phyloP scores from a whole-genome alignment of 2,888 invertebrate genomes.

The Poecilus cupreus region DNA sequence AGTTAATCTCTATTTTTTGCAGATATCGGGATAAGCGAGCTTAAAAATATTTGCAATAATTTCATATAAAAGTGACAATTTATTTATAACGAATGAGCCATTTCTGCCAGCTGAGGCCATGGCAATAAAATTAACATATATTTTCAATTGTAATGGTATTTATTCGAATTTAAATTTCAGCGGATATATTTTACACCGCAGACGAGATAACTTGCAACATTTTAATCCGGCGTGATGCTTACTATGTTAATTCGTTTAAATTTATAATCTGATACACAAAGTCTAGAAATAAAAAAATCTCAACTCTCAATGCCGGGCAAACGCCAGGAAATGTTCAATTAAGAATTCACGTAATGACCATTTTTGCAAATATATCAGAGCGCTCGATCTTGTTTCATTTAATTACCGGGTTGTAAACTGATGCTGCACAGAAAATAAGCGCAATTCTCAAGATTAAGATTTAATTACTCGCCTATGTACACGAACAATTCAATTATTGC shows the following conservation, averaged over 20 bases:
- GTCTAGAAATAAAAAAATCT: conserved; percentile 12
- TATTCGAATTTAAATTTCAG: conserved; percentile 46
- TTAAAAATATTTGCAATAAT: conserved; percentile 39
- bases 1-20: conserved; percentile 7
- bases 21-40: conserved; percentile 13
- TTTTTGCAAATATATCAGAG: conserved; percentile 35
- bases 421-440: conserved; percentile 41
- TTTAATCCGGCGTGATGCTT: conserved; percentile 50
- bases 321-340: conserved; percentile 53
- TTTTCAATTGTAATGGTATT: conserved; percentile 55
- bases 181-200: conserved; percentile 47
- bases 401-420: conserved; percentile 48
- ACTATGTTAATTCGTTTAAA: conserved; percentile 51
- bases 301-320: conserved; percentile 9
- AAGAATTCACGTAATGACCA: conserved; percentile 42
- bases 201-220: conserved; percentile 51
- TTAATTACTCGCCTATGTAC: conserved; percentile 31
- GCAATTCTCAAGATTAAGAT: conserved; percentile 33
- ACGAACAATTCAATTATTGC: conserved; percentile 21
- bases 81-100: conserved; percentile 31
- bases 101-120: conserved; percentile 18
- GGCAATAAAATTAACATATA: conserved; percentile 53
- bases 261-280: conserved; percentile 35
- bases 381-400: conserved; percentile 45
- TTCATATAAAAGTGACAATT: conserved; percentile 53